A percentile compares a stretch with the other conserved stretches of the same genome.
phyloP scores from a whole-genome alignment of 2,888 invertebrate species.

The Stenchaetothrips biformis region DNA sequence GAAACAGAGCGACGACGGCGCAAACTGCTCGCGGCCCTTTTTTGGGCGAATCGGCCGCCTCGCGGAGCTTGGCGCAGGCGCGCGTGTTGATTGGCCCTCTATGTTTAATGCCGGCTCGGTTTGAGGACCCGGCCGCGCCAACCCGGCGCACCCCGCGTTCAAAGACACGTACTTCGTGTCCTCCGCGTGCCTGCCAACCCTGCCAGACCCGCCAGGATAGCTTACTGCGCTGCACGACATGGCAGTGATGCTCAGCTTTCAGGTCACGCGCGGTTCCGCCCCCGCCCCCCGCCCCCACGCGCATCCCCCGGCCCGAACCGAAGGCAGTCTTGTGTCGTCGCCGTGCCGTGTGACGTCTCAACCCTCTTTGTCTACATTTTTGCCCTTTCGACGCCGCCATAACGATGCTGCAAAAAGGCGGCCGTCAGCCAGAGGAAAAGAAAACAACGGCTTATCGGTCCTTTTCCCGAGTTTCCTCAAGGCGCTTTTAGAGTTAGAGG shows the following conservation, averaged over 20 bases:
- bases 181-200: neutral
- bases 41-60: neutral
- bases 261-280: slow-evolving; percentile 5
- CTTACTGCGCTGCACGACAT: too few species aligned
- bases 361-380: slow-evolving; percentile 12
- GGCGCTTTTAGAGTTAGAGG: too few species aligned
- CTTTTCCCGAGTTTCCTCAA: too few species aligned
- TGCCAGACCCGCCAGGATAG: neutral
- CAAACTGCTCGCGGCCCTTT: neutral
- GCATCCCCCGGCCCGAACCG: neutral
- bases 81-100: neutral
- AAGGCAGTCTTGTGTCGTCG: neutral
- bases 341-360: neutral
- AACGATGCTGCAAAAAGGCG: too few species aligned
- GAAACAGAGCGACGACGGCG: neutral
- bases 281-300: neutral
- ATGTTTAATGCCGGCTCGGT: neutral
- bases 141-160: neutral
- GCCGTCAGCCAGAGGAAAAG: too few species aligned
- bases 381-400: neutral
- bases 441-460: too few species aligned
- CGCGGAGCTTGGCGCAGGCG: neutral
- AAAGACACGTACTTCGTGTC: neutral
- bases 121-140: neutral
- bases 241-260: slow-evolving; percentile 7